Conservation (phyloP, 2,113 vertebrate species). For the Nothobranchius kuhntae region DNA sequence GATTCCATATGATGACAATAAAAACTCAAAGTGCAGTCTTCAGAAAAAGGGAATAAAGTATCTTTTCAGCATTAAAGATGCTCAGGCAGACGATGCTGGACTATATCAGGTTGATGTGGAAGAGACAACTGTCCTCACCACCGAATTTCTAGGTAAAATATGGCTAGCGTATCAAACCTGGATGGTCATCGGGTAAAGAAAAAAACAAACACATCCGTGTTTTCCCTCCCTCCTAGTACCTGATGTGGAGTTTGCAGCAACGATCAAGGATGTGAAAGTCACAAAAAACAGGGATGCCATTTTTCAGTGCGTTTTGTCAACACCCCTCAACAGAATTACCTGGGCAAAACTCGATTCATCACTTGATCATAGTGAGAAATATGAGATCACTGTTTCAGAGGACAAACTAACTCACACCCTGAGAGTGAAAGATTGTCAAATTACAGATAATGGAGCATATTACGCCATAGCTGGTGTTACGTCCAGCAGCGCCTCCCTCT, state of each 20-base stretch:
- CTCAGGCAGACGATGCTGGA: conserved; percentile 84
- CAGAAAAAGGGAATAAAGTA: conserved; percentile 79
- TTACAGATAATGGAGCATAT: conserved; percentile 81
- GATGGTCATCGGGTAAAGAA: neutral
- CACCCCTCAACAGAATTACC: conserved; percentile 71
- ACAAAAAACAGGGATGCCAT: conserved; percentile 71
- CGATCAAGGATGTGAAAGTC: conserved; percentile 71
- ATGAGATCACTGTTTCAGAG: conserved; percentile 78
- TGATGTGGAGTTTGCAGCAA: conserved; percentile 73
- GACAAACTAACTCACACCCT: conserved; percentile 85
- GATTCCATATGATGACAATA: conserved; percentile 73
- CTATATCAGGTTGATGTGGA: conserved; percentile 89
- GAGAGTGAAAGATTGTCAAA: conserved; percentile 70
- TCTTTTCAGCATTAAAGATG: conserved; percentile 82
- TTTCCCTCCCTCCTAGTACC: conserved; percentile 74
- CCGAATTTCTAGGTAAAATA: conserved; percentile 78
- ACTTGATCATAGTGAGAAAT: conserved; percentile 75
- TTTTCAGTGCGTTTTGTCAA: conserved; percentile 82
- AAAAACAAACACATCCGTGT: neutral
- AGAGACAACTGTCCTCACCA: conserved; percentile 82
- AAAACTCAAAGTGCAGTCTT: conserved; percentile 78
- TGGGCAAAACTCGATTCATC: conserved; percentile 80
- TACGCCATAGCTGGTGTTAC: conserved; percentile 78
- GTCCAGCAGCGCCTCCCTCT: conserved; percentile 82
- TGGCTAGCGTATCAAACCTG: neutral